A percentile compares a stretch with the other conserved stretches of the same genome.
Conservation (phyloP, 2,888 invertebrate genomes). For the Syrphus vitripennis region DNA sequence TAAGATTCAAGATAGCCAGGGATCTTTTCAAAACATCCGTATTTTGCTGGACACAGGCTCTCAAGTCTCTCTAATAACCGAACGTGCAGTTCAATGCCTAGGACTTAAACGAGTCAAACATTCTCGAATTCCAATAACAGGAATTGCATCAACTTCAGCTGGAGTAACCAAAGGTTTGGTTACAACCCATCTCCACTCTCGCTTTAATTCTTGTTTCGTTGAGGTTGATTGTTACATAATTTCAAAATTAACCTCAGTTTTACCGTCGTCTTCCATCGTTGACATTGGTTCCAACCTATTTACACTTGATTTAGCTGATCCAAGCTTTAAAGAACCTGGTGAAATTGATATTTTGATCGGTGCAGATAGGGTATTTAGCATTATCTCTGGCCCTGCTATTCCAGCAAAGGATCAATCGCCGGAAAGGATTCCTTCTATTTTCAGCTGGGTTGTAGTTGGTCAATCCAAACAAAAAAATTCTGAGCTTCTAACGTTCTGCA, state of each 20-base stretch:
- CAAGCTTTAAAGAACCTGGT: not conserved
- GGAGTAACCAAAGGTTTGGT: slow-evolving; percentile 24
- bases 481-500: not conserved
- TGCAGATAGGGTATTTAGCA: not conserved
- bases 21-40: not conserved
- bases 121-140: not conserved
- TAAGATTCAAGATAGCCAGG: slow-evolving; percentile 4
- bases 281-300: not conserved
- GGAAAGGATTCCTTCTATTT: not conserved
- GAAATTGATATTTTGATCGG: slow-evolving; percentile 2
- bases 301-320: not conserved
- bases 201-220: slow-evolving; percentile 5
- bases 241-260: slow-evolving; percentile 12
- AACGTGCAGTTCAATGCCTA: slow-evolving; percentile 12
- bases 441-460: slow-evolving; percentile 35
- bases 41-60: not conserved
- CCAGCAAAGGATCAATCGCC: not conserved
- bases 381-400: not conserved
- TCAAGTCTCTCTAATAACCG: slow-evolving; percentile 19
- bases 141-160: slow-evolving; percentile 21
- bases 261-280: slow-evolving; percentile 12
- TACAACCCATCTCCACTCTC: slow-evolving; percentile 28
- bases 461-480: not conserved
- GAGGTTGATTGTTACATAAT: slow-evolving; percentile 27
- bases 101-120: not conserved